These are phyloP conservation scores for Spodoptera frugiperda DNA, from an alignment of 1,140 invertebrate species.

Conservation along the genomic window DNA sequence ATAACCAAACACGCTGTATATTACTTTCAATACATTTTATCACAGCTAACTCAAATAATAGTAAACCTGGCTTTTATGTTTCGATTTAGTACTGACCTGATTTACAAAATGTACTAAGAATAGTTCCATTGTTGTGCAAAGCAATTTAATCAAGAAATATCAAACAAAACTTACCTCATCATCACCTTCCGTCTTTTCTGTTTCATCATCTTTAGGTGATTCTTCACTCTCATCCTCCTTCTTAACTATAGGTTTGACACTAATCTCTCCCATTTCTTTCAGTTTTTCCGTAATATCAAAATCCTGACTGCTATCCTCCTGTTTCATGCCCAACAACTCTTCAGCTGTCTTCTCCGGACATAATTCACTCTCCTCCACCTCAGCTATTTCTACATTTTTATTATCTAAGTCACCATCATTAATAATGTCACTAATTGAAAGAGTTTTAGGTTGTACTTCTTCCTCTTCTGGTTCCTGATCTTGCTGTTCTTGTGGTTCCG, in stretches of 20 bases:
- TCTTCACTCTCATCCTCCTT: constrained; percentile 62
- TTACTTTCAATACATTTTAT: constrained; percentile 23
- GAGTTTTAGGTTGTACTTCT: constrained; percentile 72
- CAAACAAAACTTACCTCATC: constrained; percentile 64
- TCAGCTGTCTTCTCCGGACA: constrained; percentile 78
- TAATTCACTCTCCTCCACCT: constrained; percentile 80
- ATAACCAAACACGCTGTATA: constrained; percentile 12
- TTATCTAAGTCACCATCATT: constrained; percentile 82
- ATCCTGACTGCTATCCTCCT: constrained; percentile 76
- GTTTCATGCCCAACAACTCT: constrained; percentile 75
- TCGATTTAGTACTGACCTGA: constrained; percentile 26
- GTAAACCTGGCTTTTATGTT: constrained; percentile 33
- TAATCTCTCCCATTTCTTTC: constrained; percentile 87
- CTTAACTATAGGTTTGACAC: constrained; percentile 74
- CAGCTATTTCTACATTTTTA: constrained; percentile 84
- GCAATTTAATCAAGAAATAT: not conserved
- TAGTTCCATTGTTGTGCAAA: not conserved
- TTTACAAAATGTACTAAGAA: constrained; percentile 10
- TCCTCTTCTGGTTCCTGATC: constrained; percentile 18
- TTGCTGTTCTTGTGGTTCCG: not conserved
- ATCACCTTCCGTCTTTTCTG: constrained; percentile 60
- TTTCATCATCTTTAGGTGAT: constrained; percentile 61
- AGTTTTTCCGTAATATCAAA: constrained; percentile 87
- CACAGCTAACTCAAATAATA: constrained; percentile 28
- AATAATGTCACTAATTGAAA: constrained; percentile 84